Conservation (phyloP, 1,140 invertebrate genomes). For the Drosophila jambulina region DNA sequence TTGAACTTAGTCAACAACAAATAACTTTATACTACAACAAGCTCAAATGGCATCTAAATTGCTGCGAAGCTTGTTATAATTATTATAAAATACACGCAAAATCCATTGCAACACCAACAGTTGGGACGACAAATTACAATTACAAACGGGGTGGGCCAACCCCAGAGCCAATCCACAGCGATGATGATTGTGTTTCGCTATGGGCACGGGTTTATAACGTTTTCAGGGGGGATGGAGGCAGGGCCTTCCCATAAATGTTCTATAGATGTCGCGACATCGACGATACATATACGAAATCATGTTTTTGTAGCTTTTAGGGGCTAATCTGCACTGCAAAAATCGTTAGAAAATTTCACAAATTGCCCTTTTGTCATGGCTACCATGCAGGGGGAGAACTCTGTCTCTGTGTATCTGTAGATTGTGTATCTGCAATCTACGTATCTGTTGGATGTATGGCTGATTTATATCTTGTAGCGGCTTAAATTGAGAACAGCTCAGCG, state of each 20-base stretch:
- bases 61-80: slow-evolving; percentile 68
- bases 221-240: slow-evolving; percentile 16
- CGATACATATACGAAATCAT: slow-evolving; percentile 27
- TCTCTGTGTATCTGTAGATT: slow-evolving; percentile 23
- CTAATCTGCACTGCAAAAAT: slow-evolving; percentile 70
- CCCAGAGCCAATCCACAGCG: slow-evolving; percentile 28
- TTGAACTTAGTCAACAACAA: slow-evolving; percentile 26
- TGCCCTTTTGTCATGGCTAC: slow-evolving; percentile 73
- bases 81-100: slow-evolving; percentile 65
- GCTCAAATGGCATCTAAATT: slow-evolving; percentile 59
- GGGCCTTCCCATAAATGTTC: slow-evolving; percentile 73
- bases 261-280: slow-evolving; percentile 42
- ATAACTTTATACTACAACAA: slow-evolving; percentile 31
- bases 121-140: slow-evolving; percentile 63
- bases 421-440: slow-evolving; percentile 16
- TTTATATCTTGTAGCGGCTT: slow-evolving; percentile 39
- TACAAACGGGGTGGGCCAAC: slow-evolving; percentile 62
- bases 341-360: slow-evolving; percentile 73
- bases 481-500: slow-evolving; percentile 44
- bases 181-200: slow-evolving; percentile 56
- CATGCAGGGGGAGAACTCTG: background rate
- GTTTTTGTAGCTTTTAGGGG: slow-evolving; percentile 32
- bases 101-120: slow-evolving; percentile 45
- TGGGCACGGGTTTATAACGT: slow-evolving; percentile 30
- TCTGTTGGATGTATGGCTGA: slow-evolving; percentile 23